A percentile compares a stretch with the other conserved stretches of the same genome.
phyloP scores from a whole-genome alignment of 2,113 vertebrate species.

The Heterocephalus glaber region DNA sequence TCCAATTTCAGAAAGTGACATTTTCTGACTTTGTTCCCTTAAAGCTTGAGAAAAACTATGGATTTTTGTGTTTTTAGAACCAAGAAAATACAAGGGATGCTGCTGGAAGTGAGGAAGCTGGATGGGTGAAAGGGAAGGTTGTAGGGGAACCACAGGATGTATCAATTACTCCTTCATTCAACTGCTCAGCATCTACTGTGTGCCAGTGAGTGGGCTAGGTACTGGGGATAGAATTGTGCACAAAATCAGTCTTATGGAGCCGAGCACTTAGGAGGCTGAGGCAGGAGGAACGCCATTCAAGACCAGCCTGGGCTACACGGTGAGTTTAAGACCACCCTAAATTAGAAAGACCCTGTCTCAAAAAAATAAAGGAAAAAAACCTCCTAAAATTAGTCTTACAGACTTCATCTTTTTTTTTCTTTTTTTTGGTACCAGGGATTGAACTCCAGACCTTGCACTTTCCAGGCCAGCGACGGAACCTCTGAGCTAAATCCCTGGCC shows the following conservation, averaged over 20 bases:
- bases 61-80: constrained; percentile 34
- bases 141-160: not conserved
- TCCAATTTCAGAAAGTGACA: constrained; percentile 66
- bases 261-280: not conserved
- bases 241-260: not conserved
- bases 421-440: not conserved
- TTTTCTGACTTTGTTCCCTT: constrained; percentile 56
- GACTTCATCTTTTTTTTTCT: too few relatives aligned
- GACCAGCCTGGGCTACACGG: too few relatives aligned
- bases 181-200: not conserved
- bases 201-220: not conserved
- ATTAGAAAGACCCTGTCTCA: not conserved
- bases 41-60: not conserved
- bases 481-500: too few relatives aligned
- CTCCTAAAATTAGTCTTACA: not conserved
- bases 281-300: not conserved
- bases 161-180: constrained; percentile 6
- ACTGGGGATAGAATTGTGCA: not conserved
- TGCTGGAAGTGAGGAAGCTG: constrained; percentile 32
- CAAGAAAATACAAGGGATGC: constrained; percentile 41
- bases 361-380: not conserved
- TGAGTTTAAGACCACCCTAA: not conserved
- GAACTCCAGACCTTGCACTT: too few relatives aligned
- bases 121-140: not conserved
- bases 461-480: too few relatives aligned